A percentile compares a stretch with the other conserved stretches of the same genome.
These are phyloP conservation scores for Arenicola marina DNA, from an alignment of 2,888 invertebrate genomes.

Conservation along the genomic window DNA sequence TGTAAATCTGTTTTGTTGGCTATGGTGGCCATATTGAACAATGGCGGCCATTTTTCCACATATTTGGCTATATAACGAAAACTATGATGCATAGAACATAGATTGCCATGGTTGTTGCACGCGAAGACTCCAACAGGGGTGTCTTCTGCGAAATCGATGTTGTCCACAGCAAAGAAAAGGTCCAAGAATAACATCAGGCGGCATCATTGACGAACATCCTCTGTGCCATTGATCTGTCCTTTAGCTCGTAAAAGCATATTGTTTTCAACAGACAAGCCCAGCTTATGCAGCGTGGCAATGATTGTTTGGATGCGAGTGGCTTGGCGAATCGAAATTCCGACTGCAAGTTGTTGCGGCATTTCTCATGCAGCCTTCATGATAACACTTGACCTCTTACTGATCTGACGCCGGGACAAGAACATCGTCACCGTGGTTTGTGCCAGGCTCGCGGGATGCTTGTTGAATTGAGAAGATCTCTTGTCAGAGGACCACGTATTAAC, in stretches of 20 bases:
- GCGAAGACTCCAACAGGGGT: not conserved
- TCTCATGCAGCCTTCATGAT: not conserved
- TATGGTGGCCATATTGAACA: no score
- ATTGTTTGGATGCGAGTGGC: not conserved
- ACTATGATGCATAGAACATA: no score
- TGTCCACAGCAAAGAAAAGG: conserved; percentile 1
- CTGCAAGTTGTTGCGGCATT: not conserved
- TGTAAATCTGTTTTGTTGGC: no score
- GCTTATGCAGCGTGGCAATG: not conserved
- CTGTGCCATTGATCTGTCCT: not conserved
- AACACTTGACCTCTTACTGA: not conserved
- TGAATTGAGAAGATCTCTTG: not conserved
- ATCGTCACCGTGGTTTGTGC: not conserved
- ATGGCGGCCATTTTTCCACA: no score
- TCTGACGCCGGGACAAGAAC: not conserved
- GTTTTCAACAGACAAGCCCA: not conserved
- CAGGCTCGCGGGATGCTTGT: not conserved
- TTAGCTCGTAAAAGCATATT: not conserved
- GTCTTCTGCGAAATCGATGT: not conserved
- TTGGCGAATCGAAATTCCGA: not conserved
- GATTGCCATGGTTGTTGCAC: not conserved
- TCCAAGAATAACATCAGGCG: not conserved
- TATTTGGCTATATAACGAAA: no score
- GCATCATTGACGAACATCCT: not conserved
- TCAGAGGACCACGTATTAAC: not conserved